Conservation (phyloP, 1,140 invertebrate genomes). For the Lordiphosa stackelbergi region DNA sequence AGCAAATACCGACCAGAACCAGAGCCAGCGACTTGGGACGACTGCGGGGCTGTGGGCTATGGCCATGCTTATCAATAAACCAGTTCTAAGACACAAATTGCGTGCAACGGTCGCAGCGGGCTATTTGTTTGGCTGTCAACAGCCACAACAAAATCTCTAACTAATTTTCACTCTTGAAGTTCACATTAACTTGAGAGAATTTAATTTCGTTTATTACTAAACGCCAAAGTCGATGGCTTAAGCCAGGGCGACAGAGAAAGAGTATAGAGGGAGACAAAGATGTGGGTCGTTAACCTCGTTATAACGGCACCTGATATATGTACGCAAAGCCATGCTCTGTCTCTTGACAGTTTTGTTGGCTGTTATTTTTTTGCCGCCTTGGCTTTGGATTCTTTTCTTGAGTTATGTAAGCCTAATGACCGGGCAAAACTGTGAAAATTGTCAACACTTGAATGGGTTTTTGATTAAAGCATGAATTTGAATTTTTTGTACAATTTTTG, state of each 20-base stretch:
- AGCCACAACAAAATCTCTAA: constrained; percentile 10
- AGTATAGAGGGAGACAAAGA: constrained; percentile 29
- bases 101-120: constrained; percentile 35
- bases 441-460: constrained; percentile 62
- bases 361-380: constrained; percentile 42
- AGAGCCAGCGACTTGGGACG: neutral
- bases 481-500: constrained; percentile 27
- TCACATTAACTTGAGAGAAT: constrained; percentile 27
- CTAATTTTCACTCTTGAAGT: constrained; percentile 57
- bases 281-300: constrained; percentile 73
- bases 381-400: constrained; percentile 44
- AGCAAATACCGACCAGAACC: neutral
- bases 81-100: constrained; percentile 44
- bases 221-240: constrained; percentile 51
- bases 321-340: constrained; percentile 25
- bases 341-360: constrained; percentile 68
- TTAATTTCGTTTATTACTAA: constrained; percentile 65
- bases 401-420: constrained; percentile 32
- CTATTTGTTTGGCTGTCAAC: constrained; percentile 60
- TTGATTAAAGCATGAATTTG: constrained; percentile 73
- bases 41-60: constrained; percentile 2
- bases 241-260: constrained; percentile 2
- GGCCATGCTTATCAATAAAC: constrained; percentile 64
- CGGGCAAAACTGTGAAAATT: constrained; percentile 30
- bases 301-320: constrained; percentile 66